Evolutionary conservation across 2,797 vertebrate genomes (phyloP).

Genomic region (Artibeus lituratus): DNA sequence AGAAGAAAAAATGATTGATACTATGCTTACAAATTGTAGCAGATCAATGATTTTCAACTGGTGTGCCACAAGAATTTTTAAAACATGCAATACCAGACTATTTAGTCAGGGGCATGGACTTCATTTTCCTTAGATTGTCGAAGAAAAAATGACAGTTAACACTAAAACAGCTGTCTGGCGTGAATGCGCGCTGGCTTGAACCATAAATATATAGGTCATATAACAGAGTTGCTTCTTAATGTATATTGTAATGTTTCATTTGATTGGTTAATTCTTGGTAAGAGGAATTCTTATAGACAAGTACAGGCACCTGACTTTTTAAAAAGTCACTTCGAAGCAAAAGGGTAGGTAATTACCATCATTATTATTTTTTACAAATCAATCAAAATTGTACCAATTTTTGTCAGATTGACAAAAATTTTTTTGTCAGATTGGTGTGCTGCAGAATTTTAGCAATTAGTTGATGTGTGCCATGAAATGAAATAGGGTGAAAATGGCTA

Average conservation of each 20-base stretch:
- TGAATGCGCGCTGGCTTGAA: not conserved
- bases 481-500: not conserved
- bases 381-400: not conserved
- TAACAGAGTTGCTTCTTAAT: not conserved
- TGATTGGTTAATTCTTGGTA: not conserved
- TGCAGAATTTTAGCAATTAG: not conserved
- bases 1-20: not conserved
- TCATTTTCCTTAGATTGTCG: not conserved
- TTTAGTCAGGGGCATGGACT: not conserved
- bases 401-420: not conserved
- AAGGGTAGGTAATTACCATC: not conserved
- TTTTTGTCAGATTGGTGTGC: not conserved
- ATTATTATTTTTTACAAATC: not conserved
- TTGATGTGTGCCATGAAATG: not conserved
- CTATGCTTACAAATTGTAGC: not conserved
- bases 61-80: not conserved
- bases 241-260: not conserved
- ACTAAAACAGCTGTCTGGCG: not conserved
- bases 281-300: not conserved
- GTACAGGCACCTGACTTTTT: not conserved
- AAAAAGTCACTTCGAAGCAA: not conserved
- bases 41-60: not conserved
- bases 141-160: not conserved
- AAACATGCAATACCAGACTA: not conserved
- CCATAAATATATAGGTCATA: not conserved